These are phyloP conservation scores for Pogonomyrmex barbatus DNA, from an alignment of 1,140 invertebrate species.

Conservation along the genomic window DNA sequence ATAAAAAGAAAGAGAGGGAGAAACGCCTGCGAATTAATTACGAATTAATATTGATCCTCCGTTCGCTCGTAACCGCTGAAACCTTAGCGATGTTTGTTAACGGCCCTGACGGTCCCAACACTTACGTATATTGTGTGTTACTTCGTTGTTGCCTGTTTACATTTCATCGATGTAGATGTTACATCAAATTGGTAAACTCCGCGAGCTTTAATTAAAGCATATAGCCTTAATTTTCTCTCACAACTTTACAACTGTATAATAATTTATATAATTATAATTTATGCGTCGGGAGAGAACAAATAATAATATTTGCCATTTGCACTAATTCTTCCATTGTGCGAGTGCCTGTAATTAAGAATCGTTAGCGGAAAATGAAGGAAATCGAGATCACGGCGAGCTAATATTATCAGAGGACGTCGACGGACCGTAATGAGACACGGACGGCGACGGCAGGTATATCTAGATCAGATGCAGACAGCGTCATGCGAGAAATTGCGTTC, in stretches of 20 bases:
- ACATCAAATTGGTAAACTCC: conserved; percentile 54
- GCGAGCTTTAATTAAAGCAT: conserved; percentile 55
- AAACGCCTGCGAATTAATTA: conserved; percentile 11
- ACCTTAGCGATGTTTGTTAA: conserved; percentile 23
- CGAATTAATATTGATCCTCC: conserved; percentile 38
- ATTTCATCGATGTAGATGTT: conserved; percentile 54
- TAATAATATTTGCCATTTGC: conserved; percentile 16
- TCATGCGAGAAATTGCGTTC: conserved; percentile 68
- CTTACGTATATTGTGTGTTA: neutral
- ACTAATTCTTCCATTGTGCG: conserved; percentile 1
- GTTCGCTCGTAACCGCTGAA: conserved; percentile 3
- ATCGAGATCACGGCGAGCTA: conserved; percentile 56
- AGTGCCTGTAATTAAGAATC: conserved; percentile 42
- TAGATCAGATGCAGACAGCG: conserved; percentile 66
- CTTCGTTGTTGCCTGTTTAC: conserved; percentile 49
- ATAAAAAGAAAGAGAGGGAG: neutral
- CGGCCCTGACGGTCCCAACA: conserved; percentile 3
- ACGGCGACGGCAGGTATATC: conserved; percentile 66
- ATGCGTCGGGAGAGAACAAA: neutral
- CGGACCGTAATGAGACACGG: conserved; percentile 62
- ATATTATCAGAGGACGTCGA: conserved; percentile 55
- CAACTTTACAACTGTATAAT: conserved; percentile 23
- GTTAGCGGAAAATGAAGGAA: conserved; percentile 49
- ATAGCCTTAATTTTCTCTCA: conserved; percentile 35
- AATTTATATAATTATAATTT: conserved; percentile 42